Percentiles rank a stretch among this genome's conserved stretches.
Conservation (phyloP, 2,113 vertebrate genomes). For the Eurypyga helias region DNA sequence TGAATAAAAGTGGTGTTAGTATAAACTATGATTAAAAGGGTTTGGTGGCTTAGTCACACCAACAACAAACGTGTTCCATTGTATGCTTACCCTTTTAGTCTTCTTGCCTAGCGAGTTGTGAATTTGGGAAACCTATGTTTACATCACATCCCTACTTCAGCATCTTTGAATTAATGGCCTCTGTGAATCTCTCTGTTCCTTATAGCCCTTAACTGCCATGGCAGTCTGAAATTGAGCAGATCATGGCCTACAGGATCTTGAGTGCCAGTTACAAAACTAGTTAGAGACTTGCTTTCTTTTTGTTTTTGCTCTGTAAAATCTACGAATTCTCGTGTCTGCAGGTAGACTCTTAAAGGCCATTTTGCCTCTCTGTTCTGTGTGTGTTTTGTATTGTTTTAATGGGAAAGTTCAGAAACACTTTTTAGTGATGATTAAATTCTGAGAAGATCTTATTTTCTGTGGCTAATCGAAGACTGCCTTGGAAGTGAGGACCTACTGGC, state of each 20-base stretch:
- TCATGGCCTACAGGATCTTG: background rate
- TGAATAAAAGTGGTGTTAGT: background rate
- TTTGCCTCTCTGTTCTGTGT: background rate
- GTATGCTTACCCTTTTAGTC: background rate
- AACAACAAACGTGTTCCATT: background rate
- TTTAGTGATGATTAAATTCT: background rate
- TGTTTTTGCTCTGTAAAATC: background rate
- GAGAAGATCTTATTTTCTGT: background rate
- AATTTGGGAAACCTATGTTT: background rate
- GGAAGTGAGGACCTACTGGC: background rate
- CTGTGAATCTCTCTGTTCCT: background rate
- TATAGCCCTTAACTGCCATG: background rate
- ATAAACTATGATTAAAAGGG: background rate
- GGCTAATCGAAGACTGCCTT: background rate
- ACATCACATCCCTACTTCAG: background rate
- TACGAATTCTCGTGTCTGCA: background rate
- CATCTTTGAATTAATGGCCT: background rate
- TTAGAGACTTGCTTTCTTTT: background rate
- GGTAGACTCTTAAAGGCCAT: background rate
- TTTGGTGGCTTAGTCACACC: background rate
- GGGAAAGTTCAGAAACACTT: background rate
- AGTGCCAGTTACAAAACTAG: background rate
- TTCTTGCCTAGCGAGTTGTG: fast-evolving
- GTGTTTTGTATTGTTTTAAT: background rate
- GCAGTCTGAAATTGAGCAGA: background rate